Percentiles rank a stretch among this genome's conserved stretches.
phyloP scores from a whole-genome alignment of 2,888 invertebrate species.

The Andrena bucephala region DNA sequence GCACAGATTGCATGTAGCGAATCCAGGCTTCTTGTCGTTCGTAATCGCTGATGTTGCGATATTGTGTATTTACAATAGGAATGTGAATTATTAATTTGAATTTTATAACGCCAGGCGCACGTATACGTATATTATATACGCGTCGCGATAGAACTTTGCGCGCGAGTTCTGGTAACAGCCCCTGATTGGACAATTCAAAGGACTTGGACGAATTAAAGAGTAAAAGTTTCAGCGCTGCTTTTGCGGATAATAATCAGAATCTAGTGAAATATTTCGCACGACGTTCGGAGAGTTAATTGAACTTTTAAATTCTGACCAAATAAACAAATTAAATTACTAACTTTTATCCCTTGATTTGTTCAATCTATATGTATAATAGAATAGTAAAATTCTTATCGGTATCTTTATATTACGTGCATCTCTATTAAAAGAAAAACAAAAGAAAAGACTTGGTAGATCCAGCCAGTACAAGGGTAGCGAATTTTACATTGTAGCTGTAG shows the following conservation, averaged over 20 bases:
- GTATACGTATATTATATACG: constrained; percentile 15
- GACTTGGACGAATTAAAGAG: constrained; percentile 18
- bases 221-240: background rate
- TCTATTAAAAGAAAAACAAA: constrained; percentile 12
- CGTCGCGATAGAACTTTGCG: constrained; percentile 30
- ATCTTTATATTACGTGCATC: constrained; percentile 32
- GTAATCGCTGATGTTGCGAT: constrained; percentile 10
- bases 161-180: constrained; percentile 27
- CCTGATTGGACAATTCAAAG: constrained; percentile 22
- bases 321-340: background rate
- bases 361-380: background rate
- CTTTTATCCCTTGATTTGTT: constrained; percentile 19
- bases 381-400: constrained; percentile 23
- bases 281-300: background rate
- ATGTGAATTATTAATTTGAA: constrained; percentile 26
- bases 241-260: background rate
- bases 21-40: constrained; percentile 13
- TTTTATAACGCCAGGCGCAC: constrained; percentile 29
- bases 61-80: constrained; percentile 20
- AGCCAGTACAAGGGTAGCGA: constrained; percentile 52
- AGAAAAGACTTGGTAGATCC: constrained; percentile 49
- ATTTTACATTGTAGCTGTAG: constrained; percentile 54
- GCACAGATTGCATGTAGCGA: constrained; percentile 15
- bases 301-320: background rate
- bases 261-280: background rate